Base-by-base conservation (phyloP, 2,888 invertebrate genomes). In the Lymantria dispar region DNA sequence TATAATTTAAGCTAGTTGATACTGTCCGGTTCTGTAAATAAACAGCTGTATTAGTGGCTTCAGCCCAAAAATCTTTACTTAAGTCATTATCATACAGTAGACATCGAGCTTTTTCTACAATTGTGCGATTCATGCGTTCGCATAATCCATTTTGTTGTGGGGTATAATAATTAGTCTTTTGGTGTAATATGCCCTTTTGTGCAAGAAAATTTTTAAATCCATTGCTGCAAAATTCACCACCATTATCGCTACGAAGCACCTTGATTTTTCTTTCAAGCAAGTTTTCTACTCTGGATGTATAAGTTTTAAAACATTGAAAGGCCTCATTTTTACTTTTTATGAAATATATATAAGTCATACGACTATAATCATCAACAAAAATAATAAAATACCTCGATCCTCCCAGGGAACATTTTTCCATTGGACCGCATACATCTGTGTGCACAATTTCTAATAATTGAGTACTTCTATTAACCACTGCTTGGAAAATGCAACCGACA, bases 161-260 rank as follows among this genome's bases (percentile, higher is more conserved):
- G n/a, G n/a, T n/a, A n/a, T n/a, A n/a, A n/a, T n/a, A n/a, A n/a
- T n/a, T n/a, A n/a, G n/a, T n/a, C n/a, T n/a, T n/a, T n/a, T n/a
- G n/a, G n/a, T n/a, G n/a, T n/a, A n/a, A n/a, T 0, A 64, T 66
- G 10, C 67, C 64, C 8, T 7, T 2, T 52, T 50, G 8, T 40
- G 49, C 57, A 29, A 66, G 41, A 22, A 31, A 64, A 15, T 14
- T 33, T 9, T 63, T 54, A 49, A 67, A 52, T 31, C 54, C 49
- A 8, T 10, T 8, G 31, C 47, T 55, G 52, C 60, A 62, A 53
- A 52, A 69, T 12, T 64, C 62, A 5, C 51, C 50, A 9, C 64
- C 64, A 40, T 60, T 66, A 12, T 38, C 38, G 45, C 42, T 0
- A 44, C 33, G 37, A 8, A 37, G n/a, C 37, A 37, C 37, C 37